Base-by-base conservation (phyloP, 2,888 invertebrate species). In the Exocentrus adspersus region DNA sequence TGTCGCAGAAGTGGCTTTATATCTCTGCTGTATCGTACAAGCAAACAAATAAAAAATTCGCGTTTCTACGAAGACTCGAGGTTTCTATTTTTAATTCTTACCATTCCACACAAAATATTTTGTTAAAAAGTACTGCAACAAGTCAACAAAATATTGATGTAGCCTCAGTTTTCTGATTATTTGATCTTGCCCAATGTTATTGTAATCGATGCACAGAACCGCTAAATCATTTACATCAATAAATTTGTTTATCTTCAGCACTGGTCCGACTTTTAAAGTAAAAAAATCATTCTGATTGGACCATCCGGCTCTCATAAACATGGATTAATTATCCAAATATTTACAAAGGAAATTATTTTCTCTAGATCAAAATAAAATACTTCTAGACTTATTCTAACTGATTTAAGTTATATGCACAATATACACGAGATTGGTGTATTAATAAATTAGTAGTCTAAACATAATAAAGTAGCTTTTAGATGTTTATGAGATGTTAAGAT, bases 401-500 rank as follows among this genome's bases (percentile, higher is more conserved):
- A 43, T 43, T 43, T 43, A 54, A 54, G 42, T 43, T 54, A 54
- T 54, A 54, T 54, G 43, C 43, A 54, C 24, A 43, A 43, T 54
- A 54, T 54, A 54, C 28, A 54, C n/a, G n/a, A 54, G 54, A 54
- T 54, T 64, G 67, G 62, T 58, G 57, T 46, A 64, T 56, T 60
- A n/a, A 62, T 67, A 67, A 67, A 67, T 67, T 64, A 64, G 52
- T 58, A 66, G 64, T 60, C 60, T 66, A 69, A 69, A 66, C 66
- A 65, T 60, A 43, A 63, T 65, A 62, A 59, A 64, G 60, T 51
- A 61, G 64, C 68, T 60, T 58, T 60, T 41, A 37, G 52, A 53
- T 63, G 65, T 69, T 69, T 69, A 69, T 53, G 67, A 63, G 62
- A 69, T 64, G 65, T 59, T 67, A 63, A 69, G 63, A 61, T 65